Evolutionary conservation across 1,140 invertebrate species (phyloP), one percentile per base, ranked within the genome.

Genomic region (Brachionus rotundiformis): DNA sequence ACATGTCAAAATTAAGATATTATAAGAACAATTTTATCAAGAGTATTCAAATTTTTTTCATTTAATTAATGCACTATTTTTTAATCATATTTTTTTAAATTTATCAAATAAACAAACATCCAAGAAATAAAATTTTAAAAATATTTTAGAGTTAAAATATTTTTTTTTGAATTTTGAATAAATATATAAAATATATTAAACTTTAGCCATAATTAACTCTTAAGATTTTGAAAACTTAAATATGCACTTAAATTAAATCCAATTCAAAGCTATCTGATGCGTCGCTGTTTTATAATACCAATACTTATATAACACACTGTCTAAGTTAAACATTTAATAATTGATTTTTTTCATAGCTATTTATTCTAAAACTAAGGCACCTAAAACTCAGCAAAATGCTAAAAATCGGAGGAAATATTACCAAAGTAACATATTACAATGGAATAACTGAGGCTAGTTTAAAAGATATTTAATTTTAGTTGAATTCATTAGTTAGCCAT

Each of bases 361-460:
- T 33, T 31, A 33, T 68, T 33, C 16, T 68, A 19, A 36, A 19
- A 33, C 33, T 36, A 36, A 68, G 31, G 33, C 31, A 36, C 27
- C 31, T 33, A 68, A 36, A 68, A 36, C 27, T 33, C 31, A 44
- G 23, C 33, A 73, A 73, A 44, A 73, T 73, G 68, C 68, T 73
- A 39, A 73, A 73, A 73, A 44, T 73, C 33, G 68, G 68, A 44
- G 68, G 36, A 44, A 73, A 73, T 73, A 73, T 73, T 44, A 8
- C 25, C 8, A 73, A 73, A 73, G 68, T 73, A 73, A 73, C 36
- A 0, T 23, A 7, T n/a, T n/a, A n/a, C n/a, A n/a, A n/a, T n/a
- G n/a, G n/a, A n/a, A n/a, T n/a, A n/a, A n/a, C n/a, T n/a, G n/a
- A n/a, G n/a, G n/a, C n/a, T 19, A 68, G n/a, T 8, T 33, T 10